Evolutionary conservation across 2,888 invertebrate genomes (phyloP).

Genomic region (Caenorhabditis angaria): DNA sequence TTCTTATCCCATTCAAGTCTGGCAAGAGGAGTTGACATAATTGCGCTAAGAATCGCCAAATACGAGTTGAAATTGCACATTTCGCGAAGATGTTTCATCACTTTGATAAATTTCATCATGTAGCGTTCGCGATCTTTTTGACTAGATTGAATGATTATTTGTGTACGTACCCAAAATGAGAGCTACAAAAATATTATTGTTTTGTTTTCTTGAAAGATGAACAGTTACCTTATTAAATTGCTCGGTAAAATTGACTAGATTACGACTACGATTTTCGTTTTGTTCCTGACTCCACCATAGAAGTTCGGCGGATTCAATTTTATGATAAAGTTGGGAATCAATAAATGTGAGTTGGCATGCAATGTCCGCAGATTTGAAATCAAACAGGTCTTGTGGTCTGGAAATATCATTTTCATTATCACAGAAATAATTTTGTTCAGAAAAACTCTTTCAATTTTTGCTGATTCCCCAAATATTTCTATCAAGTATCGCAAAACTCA

Average conservation of each 20-base stretch:
- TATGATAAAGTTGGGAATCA: constrained; percentile 92
- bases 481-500: too few species aligned
- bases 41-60: constrained; percentile 90
- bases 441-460: background rate
- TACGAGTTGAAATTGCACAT: constrained; percentile 99
- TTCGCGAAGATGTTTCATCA: constrained; percentile 93
- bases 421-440: too few species aligned
- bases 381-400: constrained; percentile 52
- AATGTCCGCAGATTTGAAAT: constrained; percentile 89
- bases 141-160: constrained; percentile 88
- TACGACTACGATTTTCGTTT: constrained; percentile 94
- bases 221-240: constrained; percentile 86
- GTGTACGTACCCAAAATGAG: constrained; percentile 82
- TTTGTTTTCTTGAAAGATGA: background rate
- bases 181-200: constrained; percentile 44
- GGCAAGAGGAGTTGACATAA: constrained; percentile 89
- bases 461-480: too few species aligned
- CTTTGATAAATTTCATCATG: constrained; percentile 83
- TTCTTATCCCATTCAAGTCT: constrained; percentile 81
- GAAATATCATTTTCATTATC: too few species aligned
- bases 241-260: constrained; percentile 93
- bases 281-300: constrained; percentile 96
- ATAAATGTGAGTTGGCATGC: constrained; percentile 98
- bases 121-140: constrained; percentile 94
- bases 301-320: constrained; percentile 94